phyloP scores from a whole-genome alignment of 1,140 invertebrate genomes.

The Eumeta japonica region DNA sequence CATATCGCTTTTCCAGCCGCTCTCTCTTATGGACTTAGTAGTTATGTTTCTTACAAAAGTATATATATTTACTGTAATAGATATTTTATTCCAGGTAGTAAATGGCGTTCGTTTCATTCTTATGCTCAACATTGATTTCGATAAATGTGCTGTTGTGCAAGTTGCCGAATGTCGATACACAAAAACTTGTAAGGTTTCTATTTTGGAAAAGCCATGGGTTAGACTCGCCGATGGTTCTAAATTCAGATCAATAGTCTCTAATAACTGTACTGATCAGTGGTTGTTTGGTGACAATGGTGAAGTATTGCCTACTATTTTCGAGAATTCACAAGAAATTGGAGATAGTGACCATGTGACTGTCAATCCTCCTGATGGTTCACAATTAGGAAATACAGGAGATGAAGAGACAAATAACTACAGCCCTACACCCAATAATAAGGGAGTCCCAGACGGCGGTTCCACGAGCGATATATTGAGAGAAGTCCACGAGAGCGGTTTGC shows the following conservation, averaged over 20 bases:
- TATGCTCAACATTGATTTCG: constrained; percentile 32
- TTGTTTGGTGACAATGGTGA: constrained; percentile 44
- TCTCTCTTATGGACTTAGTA: too few species aligned
- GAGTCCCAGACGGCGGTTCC: too few species aligned
- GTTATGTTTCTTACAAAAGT: too few species aligned
- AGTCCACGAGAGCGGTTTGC: constrained; percentile 26
- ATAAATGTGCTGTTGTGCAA: constrained; percentile 36
- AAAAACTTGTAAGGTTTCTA: constrained; percentile 37
- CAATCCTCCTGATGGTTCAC: too few species aligned
- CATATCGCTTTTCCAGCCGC: too few species aligned
- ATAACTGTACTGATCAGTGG: constrained; percentile 54
- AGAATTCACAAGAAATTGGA: constrained; percentile 14
- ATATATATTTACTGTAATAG: too few species aligned
- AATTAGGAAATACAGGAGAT: constrained; percentile 2
- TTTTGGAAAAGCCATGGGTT: constrained; percentile 52
- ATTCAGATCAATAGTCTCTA: constrained; percentile 43
- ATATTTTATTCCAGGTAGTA: constrained; percentile 40
- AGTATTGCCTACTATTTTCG: constrained; percentile 17
- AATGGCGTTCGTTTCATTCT: constrained; percentile 51
- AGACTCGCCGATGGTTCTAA: constrained; percentile 43
- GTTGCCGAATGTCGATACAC: constrained; percentile 16
- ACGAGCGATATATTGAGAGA: constrained; percentile 37
- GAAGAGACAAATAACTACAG: constrained; percentile 12
- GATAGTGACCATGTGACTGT: constrained; percentile 20
- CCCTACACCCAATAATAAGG: constrained; percentile 14